phyloP scores from a whole-genome alignment of 2,888 invertebrate species.

The Nebria salina region DNA sequence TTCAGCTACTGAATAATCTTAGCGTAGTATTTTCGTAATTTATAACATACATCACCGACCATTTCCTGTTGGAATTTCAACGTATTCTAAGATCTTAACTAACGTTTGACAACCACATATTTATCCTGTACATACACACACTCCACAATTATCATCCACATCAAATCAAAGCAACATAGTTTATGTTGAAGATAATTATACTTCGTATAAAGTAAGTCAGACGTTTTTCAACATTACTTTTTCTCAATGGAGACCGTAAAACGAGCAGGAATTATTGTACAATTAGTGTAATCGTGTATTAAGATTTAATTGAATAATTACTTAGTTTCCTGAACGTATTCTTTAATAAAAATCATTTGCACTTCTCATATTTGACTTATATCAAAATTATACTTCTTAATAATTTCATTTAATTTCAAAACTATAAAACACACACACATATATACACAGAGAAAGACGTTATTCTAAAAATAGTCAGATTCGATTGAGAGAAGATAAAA shows the following conservation, averaged over 20 bases:
- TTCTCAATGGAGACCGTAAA: background rate
- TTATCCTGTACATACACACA: background rate
- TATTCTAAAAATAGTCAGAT: too few relatives aligned
- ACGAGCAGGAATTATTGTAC: background rate
- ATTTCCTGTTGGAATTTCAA: background rate
- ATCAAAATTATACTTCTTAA: too few relatives aligned
- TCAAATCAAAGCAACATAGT: background rate
- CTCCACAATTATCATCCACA: background rate
- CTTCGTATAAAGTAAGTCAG: background rate
- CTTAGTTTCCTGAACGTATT: background rate
- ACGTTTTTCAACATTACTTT: background rate
- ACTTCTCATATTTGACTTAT: too few relatives aligned
- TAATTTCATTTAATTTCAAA: too few relatives aligned
- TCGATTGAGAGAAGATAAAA: too few relatives aligned
- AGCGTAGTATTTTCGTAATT: background rate
- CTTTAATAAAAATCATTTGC: background rate
- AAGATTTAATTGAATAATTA: conserved; percentile 1
- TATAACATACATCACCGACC: background rate
- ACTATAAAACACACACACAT: too few relatives aligned
- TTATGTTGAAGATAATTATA: background rate
- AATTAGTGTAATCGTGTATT: background rate
- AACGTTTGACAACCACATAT: background rate
- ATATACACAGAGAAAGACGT: too few relatives aligned
- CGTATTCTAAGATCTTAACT: background rate
- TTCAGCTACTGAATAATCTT: background rate